A percentile compares a stretch with the other conserved stretches of the same genome.
Evolutionary conservation across 2,888 invertebrate species (phyloP).

Genomic region (Nomada ruficornis): DNA sequence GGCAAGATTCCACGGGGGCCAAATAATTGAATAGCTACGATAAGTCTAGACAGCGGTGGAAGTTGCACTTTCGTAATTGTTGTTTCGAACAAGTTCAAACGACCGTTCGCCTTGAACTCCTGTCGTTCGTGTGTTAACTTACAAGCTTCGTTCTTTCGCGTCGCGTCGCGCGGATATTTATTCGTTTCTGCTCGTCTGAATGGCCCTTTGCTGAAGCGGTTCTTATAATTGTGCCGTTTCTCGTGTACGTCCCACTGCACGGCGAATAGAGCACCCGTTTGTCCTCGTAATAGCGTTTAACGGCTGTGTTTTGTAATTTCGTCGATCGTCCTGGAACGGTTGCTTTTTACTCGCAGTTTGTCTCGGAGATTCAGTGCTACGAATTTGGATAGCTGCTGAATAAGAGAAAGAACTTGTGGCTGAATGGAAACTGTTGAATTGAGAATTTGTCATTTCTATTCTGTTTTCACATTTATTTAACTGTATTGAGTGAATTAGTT

Average conservation of each 20-base stretch:
- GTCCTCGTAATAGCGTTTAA: background rate
- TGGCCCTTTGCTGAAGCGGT: background rate
- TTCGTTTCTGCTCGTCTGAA: slow-evolving; percentile 2
- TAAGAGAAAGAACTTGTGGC: no score
- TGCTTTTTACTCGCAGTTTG: background rate
- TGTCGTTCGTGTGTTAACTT: slow-evolving; percentile 29
- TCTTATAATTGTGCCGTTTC: slow-evolving; percentile 20
- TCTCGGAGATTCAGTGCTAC: no score
- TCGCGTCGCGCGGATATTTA: slow-evolving; percentile 6
- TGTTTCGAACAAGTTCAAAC: slow-evolving; percentile 38
- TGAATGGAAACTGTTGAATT: no score
- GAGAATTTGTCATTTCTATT: no score
- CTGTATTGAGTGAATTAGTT: no score
- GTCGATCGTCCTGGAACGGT: background rate
- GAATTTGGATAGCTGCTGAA: background rate
- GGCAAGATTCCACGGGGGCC: background rate
- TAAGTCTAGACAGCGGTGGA: slow-evolving; percentile 5
- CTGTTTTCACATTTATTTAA: no score
- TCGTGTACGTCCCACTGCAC: slow-evolving; percentile 4
- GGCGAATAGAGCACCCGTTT: background rate
- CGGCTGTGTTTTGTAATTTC: slow-evolving; percentile 13
- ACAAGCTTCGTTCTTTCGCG: slow-evolving; percentile 9
- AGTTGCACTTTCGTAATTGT: slow-evolving; percentile 21
- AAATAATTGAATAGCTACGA: slow-evolving; percentile 9
- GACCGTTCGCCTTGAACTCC: slow-evolving; percentile 5